phyloP scores from a whole-genome alignment of 2,113 vertebrate genomes.

The Takifugu bimaculatus region DNA sequence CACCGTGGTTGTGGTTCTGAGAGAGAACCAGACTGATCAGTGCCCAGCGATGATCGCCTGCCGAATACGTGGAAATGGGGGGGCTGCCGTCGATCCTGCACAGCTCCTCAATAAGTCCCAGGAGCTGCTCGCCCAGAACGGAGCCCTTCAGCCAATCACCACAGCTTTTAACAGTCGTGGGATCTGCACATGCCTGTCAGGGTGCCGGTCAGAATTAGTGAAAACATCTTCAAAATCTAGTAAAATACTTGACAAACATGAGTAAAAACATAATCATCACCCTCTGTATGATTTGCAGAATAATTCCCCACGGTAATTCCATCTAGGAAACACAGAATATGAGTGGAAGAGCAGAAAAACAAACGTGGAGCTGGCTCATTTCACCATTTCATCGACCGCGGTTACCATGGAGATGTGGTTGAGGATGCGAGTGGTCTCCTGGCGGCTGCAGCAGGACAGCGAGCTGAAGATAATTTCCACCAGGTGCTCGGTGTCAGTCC shows the following conservation, averaged over 20 bases:
- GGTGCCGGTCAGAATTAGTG: background rate
- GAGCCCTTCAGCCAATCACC: slow-evolving; percentile 87
- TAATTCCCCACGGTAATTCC: slow-evolving; percentile 81
- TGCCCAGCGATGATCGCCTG: slow-evolving; percentile 80
- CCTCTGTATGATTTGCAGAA: slow-evolving; percentile 89
- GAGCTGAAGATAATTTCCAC: slow-evolving; percentile 93
- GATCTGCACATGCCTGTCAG: slow-evolving; percentile 81
- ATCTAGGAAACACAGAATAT: slow-evolving; percentile 70
- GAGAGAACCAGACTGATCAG: slow-evolving; percentile 89
- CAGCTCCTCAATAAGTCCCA: slow-evolving; percentile 80
- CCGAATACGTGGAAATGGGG: slow-evolving; percentile 41
- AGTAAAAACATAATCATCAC: slow-evolving; percentile 61
- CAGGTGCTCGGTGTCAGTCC: slow-evolving; percentile 77
- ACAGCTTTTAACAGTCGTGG: slow-evolving; percentile 74
- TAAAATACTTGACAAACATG: background rate
- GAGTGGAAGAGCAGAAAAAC: background rate
- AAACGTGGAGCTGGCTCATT: background rate
- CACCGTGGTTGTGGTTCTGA: slow-evolving; percentile 82
- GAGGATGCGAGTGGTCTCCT: slow-evolving; percentile 82
- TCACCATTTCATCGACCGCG: no score
- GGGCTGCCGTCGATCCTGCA: slow-evolving; percentile 74
- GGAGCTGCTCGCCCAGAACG: slow-evolving; percentile 82
- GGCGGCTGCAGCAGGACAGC: slow-evolving; percentile 79
- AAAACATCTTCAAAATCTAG: background rate
- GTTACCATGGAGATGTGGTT: slow-evolving; percentile 83